phyloP scores from a whole-genome alignment of 2,113 vertebrate genomes.

The Amazona guildingii region DNA sequence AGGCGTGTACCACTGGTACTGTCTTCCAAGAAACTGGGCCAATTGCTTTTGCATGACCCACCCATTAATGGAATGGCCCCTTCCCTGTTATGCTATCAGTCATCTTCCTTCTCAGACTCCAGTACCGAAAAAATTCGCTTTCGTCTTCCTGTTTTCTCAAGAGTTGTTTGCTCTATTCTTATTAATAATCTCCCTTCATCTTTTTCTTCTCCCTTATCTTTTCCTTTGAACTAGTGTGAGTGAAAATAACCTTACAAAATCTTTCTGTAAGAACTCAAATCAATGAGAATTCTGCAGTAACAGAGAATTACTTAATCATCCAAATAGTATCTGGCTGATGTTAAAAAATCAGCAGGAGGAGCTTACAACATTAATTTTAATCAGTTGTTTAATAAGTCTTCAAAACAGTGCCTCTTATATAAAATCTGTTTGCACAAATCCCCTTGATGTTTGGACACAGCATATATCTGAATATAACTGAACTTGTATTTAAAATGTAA shows the following conservation, averaged over 20 bases:
- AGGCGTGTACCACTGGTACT: background rate
- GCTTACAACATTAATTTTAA: conserved; percentile 17
- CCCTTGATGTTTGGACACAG: background rate
- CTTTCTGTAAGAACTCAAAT: background rate
- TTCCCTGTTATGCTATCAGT: fast-evolving
- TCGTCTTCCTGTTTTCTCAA: background rate
- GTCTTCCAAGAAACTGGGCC: background rate
- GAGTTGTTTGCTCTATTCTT: background rate
- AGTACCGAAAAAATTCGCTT: background rate
- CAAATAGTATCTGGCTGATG: background rate
- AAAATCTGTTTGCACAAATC: conserved; percentile 18
- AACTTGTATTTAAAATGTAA: conserved; percentile 17
- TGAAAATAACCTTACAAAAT: background rate
- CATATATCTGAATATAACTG: background rate
- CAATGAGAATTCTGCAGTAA: background rate
- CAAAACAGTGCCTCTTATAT: background rate
- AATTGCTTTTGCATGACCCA: background rate
- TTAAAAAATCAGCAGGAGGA: conserved; percentile 23
- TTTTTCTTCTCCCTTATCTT: background rate
- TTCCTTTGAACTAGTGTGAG: background rate
- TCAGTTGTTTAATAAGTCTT: conserved; percentile 22
- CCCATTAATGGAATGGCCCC: background rate
- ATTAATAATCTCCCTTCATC: background rate
- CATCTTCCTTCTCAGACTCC: background rate
- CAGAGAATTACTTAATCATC: background rate